Conservation (phyloP, 2,888 invertebrate genomes). For the Andrena praecox region DNA sequence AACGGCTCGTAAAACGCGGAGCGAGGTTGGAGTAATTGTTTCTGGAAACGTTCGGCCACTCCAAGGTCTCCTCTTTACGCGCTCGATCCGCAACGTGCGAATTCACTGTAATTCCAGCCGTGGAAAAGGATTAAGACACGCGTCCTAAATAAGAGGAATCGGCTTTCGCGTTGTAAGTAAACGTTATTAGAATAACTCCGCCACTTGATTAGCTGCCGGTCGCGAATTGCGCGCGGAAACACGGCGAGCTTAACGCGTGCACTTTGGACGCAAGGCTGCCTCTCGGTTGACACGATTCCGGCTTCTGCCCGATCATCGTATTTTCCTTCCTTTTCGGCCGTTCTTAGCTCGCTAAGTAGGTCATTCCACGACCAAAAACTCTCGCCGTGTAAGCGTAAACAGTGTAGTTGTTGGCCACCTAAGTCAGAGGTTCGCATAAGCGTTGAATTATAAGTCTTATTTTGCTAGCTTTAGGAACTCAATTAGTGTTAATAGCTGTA, state of each 20-base stretch:
- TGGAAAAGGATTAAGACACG: constrained; percentile 49
- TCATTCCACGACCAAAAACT: neutral
- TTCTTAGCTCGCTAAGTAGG: neutral
- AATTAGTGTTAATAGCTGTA: no score
- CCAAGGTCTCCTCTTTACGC: constrained; percentile 4
- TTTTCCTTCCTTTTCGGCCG: neutral
- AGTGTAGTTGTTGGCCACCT: no score
- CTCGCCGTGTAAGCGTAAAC: neutral
- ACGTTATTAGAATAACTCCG: constrained; percentile 64
- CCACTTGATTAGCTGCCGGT: constrained; percentile 60
- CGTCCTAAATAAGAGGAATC: constrained; percentile 59
- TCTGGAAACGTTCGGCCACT: constrained; percentile 23
- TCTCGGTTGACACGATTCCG: constrained; percentile 19
- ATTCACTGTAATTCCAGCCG: neutral
- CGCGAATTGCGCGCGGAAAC: constrained; percentile 64
- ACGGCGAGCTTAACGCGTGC: constrained; percentile 43
- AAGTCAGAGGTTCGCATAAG: no score
- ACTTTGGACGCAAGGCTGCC: neutral
- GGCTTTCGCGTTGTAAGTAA: constrained; percentile 48
- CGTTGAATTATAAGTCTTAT: no score
- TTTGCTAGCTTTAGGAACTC: no score
- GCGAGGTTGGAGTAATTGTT: constrained; percentile 24
- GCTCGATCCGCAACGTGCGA: constrained; percentile 19
- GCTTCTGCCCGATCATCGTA: neutral
- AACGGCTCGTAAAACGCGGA: constrained; percentile 21